Base-by-base conservation (phyloP, 1,140 invertebrate species). In the Drosophila virilis region DNA sequence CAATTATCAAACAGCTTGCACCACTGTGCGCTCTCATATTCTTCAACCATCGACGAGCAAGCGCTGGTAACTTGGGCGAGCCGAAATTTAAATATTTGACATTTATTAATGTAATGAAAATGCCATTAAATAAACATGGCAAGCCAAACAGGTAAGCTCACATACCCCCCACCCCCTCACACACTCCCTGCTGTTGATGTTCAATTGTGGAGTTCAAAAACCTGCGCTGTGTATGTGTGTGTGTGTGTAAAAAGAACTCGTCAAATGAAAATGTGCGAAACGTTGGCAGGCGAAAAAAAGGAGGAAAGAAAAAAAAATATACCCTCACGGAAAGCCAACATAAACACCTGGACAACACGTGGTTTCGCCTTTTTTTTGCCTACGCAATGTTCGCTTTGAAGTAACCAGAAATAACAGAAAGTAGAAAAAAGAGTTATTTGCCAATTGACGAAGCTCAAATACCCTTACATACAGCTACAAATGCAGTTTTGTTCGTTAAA, bases 71-170 rank as follows among this genome's bases (percentile, higher is more conserved):
- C 40, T 54, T 70, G 74, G 82, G 74, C 76, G 70, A 85, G 77
- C 61, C 82, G 70, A 86, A 85, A 85, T 85, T 85, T 85, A 86
- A 85, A 85, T 85, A 85, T 85, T 85, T 85, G 82, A 82, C 78
- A 85, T 85, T 86, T 85, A 85, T 85, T 85, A 78, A 86, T 86
- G 78, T 85, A 86, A 85, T 88, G 78, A 86, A 82, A 86, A 86
- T 85, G 74, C 67, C 78, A 70, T 86, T 82, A 81, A 85, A 81
- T 88, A 85, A 85, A 84, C 81, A 84, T 80, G 78, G 65, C 78
- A 51, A 81, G 73, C 61, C 62, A 76, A 86, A 82, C 83, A 78
- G 75, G 70, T 88, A 86, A 82, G 70, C 55, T 60, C 35, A n/a
- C n/a, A n/a, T n/a, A n/a, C 12, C 40, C 6, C 6, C 40, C 1